Evolutionary conservation across 64 coral and sea anemone genomes (phyloP).

Genomic region (Pocillopora verrucosa): DNA sequence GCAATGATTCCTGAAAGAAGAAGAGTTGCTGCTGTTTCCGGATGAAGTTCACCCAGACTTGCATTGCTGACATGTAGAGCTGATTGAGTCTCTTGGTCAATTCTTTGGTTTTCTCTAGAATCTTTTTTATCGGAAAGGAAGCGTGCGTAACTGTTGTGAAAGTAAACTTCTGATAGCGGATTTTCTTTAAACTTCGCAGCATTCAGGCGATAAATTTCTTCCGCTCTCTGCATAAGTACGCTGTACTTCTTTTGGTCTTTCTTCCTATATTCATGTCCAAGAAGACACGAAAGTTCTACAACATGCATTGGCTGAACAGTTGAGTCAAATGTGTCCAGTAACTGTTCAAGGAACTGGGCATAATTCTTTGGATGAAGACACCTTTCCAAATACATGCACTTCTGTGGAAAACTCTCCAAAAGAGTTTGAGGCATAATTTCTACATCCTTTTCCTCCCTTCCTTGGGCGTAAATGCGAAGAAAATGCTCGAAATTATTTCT

Average conservation of each 20-base stretch:
- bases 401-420: background rate
- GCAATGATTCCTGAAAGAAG: slow-evolving; percentile 2
- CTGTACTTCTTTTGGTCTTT: background rate
- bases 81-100: background rate
- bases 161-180: background rate
- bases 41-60: background rate
- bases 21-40: slow-evolving; percentile 1
- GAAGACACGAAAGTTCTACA: slow-evolving; percentile 31
- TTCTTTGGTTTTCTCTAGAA: too few relatives aligned
- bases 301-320: background rate
- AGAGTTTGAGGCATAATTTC: background rate
- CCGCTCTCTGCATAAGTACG: slow-evolving; percentile 4
- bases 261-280: slow-evolving; percentile 51
- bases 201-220: background rate
- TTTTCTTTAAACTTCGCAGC: background rate
- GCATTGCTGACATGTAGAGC: background rate
- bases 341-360: background rate
- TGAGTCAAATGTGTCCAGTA: background rate
- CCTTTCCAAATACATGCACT: slow-evolving; percentile 29
- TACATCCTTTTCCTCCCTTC: background rate
- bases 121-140: background rate
- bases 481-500: slow-evolving; percentile 44
- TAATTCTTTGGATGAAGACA: slow-evolving; percentile 32
- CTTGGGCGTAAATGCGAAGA: background rate
- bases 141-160: slow-evolving; percentile 25